Percentiles rank a stretch among this genome's conserved stretches.
Evolutionary conservation across 1,140 invertebrate species (phyloP).

Genomic region (Brachionus plicatilis): DNA sequence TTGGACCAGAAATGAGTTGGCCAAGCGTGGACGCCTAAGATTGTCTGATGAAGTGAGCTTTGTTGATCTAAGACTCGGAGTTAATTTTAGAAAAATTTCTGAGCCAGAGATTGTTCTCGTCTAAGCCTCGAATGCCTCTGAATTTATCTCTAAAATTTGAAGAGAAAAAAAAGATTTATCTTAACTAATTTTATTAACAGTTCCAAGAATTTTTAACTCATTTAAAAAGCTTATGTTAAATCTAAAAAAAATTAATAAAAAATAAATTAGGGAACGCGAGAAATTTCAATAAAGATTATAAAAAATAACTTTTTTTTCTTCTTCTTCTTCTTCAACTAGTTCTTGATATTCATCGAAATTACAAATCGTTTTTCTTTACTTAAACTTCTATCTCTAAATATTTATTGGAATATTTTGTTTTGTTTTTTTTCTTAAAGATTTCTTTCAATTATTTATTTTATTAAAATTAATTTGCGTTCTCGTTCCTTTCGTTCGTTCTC

Average conservation of each 20-base stretch:
- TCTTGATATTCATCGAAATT: constrained; percentile 2
- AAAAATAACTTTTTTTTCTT: constrained; percentile 27
- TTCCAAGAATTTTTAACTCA: not conserved
- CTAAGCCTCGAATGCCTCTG: not conserved
- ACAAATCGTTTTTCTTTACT: constrained; percentile 30
- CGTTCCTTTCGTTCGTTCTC: constrained; percentile 20
- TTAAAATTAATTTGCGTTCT: constrained; percentile 35
- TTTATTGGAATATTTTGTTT: constrained; percentile 28
- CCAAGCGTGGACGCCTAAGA: not conserved
- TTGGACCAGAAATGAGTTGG: not conserved
- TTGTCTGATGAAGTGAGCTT: not conserved
- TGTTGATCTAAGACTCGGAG: not conserved
- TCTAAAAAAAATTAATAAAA: constrained; percentile 34
- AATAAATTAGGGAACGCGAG: constrained; percentile 35
- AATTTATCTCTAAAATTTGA: not conserved
- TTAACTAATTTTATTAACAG: constrained; percentile 27
- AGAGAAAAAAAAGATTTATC: not conserved
- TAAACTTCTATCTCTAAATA: constrained; percentile 26
- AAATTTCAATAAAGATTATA: constrained; percentile 39
- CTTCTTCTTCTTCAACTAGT: not conserved
- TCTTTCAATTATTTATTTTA: constrained; percentile 37
- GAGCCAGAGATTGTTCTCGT: not conserved
- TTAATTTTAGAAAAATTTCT: not conserved
- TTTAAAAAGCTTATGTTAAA: constrained; percentile 29
- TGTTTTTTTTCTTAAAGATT: constrained; percentile 32